phyloP scores from a whole-genome alignment of 1,140 invertebrate species.

The Dreissena polymorpha region DNA sequence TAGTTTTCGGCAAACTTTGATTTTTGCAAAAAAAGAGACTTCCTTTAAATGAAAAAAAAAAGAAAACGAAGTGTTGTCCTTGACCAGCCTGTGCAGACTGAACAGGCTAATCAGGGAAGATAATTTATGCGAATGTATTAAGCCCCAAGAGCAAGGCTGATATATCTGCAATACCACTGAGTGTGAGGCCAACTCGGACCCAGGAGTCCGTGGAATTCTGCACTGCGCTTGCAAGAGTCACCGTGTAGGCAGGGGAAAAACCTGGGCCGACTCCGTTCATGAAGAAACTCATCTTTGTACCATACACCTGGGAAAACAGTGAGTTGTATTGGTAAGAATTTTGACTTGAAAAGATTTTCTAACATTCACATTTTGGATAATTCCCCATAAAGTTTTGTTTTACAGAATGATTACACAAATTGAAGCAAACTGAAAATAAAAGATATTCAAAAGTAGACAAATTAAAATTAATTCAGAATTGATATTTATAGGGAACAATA shows the following conservation, averaged over 20 bases:
- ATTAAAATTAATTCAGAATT: no score
- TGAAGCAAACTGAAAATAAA: neutral
- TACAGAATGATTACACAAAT: neutral
- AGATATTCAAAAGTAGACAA: neutral
- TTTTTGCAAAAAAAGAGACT: no score
- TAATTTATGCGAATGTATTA: no score
- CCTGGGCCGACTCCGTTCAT: conserved; percentile 70
- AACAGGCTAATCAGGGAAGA: no score
- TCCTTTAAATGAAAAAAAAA: no score
- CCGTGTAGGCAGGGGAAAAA: conserved; percentile 61
- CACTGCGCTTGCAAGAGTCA: conserved; percentile 56
- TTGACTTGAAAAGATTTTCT: neutral
- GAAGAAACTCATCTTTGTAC: conserved; percentile 70
- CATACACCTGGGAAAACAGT: conserved; percentile 56
- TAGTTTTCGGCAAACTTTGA: no score
- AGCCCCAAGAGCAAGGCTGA: no score
- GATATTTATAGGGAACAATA: no score
- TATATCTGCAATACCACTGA: conserved; percentile 56
- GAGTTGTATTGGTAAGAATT: neutral
- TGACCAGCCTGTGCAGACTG: no score
- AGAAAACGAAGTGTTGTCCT: no score
- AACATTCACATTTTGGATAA: neutral
- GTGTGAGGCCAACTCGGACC: conserved; percentile 66
- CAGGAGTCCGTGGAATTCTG: conserved; percentile 57
- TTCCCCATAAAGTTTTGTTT: neutral